Conservation (phyloP, 2,797 vertebrate genomes). For the Pseudochaenichthys georgianus region DNA sequence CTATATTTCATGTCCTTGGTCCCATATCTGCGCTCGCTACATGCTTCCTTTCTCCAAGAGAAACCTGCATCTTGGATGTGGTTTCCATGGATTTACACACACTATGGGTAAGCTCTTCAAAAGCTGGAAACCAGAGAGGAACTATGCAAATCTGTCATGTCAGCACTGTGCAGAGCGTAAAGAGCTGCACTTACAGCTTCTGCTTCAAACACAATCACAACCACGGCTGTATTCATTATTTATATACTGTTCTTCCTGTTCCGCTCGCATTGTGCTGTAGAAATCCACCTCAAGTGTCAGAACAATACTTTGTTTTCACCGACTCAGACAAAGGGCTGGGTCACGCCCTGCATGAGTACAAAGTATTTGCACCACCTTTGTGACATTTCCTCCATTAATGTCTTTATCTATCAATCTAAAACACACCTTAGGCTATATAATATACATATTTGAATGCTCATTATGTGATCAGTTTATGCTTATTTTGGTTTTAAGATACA, state of each 20-base stretch:
- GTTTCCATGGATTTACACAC: slow-evolving; percentile 33
- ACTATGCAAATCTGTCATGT: slow-evolving; percentile 42
- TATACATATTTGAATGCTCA: neutral
- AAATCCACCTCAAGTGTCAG: slow-evolving; percentile 1
- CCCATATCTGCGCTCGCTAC: neutral
- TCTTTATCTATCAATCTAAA: neutral
- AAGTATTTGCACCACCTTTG: neutral
- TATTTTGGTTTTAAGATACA: neutral
- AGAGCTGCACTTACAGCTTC: slow-evolving; percentile 22
- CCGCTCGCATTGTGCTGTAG: slow-evolving; percentile 1
- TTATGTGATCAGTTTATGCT: neutral
- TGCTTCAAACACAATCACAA: slow-evolving; percentile 53
- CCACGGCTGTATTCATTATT: slow-evolving; percentile 42
- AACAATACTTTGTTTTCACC: slow-evolving; percentile 7
- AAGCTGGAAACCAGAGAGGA: slow-evolving; percentile 30
- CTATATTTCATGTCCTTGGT: neutral
- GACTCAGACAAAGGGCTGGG: neutral
- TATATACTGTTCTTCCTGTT: slow-evolving; percentile 24
- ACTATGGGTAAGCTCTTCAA: slow-evolving; percentile 38
- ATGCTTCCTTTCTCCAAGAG: slow-evolving; percentile 11
- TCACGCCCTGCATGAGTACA: neutral
- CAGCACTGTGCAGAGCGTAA: slow-evolving; percentile 37
- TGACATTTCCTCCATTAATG: neutral
- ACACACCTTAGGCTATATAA: neutral
- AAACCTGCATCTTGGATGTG: slow-evolving; percentile 31